Percentiles rank a stretch among this genome's conserved stretches.
Evolutionary conservation across 2,113 vertebrate genomes (phyloP).

Genomic region (Pseudolaguvia tuberculata): DNA sequence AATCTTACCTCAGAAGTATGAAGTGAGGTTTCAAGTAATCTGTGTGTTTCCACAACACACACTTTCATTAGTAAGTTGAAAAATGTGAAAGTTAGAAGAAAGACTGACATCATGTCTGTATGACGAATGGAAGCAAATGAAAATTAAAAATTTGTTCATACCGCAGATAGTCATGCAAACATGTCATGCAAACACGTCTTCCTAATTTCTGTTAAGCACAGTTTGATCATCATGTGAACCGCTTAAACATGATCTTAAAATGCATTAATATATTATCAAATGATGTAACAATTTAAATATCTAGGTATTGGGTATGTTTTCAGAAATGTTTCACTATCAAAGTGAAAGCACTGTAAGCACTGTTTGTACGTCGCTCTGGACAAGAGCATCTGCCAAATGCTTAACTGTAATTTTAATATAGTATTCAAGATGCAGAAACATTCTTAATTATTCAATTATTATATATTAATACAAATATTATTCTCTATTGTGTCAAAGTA

Average conservation of each 20-base stretch:
- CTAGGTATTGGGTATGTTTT: no score
- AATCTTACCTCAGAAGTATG: conserved; percentile 1
- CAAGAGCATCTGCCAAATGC: no score
- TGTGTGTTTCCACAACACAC: conserved; percentile 22
- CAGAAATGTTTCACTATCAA: no score
- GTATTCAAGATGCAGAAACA: no score
- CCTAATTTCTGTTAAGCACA: neutral
- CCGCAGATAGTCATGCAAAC: neutral
- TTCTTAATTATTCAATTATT: no score
- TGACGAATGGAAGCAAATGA: neutral
- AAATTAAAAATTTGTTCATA: neutral
- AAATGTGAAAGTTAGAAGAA: conserved; percentile 1
- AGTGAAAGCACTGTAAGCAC: no score
- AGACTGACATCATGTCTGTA: conserved; percentile 7
- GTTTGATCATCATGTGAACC: neutral
- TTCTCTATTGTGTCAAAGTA: no score
- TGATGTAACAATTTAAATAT: no score
- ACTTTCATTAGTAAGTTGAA: conserved; percentile 1
- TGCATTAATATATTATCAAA: neutral
- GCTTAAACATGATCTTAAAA: neutral
- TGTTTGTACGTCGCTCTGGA: no score
- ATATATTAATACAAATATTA: no score
- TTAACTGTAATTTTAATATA: no score
- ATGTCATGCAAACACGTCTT: neutral
- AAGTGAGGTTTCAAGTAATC: neutral